phyloP scores from a whole-genome alignment of 2,113 vertebrate species.

The Gymnogyps californianus region DNA sequence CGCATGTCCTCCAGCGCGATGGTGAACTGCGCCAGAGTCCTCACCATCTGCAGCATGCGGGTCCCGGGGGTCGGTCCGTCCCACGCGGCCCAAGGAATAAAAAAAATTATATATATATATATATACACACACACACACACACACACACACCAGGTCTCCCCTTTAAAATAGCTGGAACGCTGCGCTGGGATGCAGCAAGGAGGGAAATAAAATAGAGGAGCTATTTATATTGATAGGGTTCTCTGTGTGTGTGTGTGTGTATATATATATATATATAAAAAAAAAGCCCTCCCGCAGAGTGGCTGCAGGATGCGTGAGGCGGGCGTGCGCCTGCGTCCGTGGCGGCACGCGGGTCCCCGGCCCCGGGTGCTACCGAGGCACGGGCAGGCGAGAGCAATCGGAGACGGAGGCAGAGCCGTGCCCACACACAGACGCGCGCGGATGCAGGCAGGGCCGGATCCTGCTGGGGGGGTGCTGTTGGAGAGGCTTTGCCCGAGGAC shows the following conservation, averaged over 20 bases:
- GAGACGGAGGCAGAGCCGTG: conserved; percentile 10
- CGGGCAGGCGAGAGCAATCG: neutral
- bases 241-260: neutral
- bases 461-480: neutral
- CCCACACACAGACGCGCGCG: conserved; percentile 4
- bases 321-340: conserved; percentile 18
- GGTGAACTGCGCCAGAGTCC: conserved; percentile 96
- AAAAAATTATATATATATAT: neutral
- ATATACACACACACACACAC: no score
- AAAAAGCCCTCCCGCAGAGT: neutral
- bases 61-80: conserved; percentile 42
- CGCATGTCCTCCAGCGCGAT: conserved; percentile 97
- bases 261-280: neutral
- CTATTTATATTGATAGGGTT: neutral
- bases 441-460: neutral
- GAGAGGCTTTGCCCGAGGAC: neutral
- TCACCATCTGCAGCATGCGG: conserved; percentile 98
- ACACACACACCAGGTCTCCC: neutral
- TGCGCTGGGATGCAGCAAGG: neutral
- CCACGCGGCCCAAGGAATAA: conserved; percentile 5
- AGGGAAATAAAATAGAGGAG: neutral
- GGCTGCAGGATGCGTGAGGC: neutral
- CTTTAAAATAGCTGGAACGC: neutral
- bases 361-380: neutral
- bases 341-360: neutral